Evolutionary conservation across 2,888 invertebrate species (phyloP), one percentile per base, ranked within the genome.

Genomic region (Catocala fraxini): DNA sequence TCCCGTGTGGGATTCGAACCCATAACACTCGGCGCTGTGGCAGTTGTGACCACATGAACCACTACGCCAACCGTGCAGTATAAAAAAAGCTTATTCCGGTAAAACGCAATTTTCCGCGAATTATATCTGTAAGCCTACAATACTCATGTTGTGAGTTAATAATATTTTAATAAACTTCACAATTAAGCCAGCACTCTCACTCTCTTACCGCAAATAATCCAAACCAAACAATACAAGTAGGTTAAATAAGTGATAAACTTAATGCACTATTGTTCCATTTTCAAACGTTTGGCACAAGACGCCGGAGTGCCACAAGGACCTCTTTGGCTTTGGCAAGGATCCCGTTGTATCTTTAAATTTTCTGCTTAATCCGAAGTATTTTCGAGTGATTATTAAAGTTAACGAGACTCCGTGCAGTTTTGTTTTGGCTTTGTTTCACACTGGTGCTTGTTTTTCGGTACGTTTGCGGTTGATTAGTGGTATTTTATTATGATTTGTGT

Each of bases 341-440:
- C 81, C 82, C 79, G 86, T 86, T 91, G 91, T 93, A 88, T 93
- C 92, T 93, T 92, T 89, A 89, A 91, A 91, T 89, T 89, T 84
- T 84, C 83, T 82, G 88, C 88, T 91, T 88, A 86, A 90, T 89
- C 84, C 82, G 84, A 80, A 72, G 89, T 81, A 84, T 81, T 80
- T 84, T 89, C 85, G 61, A 85, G 88, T 86, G 88, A 90, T 90
- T 90, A 90, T 91, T 92, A 89, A 89, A 87, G 81, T 84, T 91
- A 91, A 92, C 89, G 89, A 90, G 89, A 76, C 60, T 72, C 68
- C 41, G 68, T 73, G 62, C 61, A 73, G 58, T 69, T 65, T 58
- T 71, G 68, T 67, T 63, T 62, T 67, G 56, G 66, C 63, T 59
- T 56, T 65, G 56, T 65, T 70, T 59, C 63, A 68, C 56, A 70